Conservation (phyloP, 2,797 vertebrate genomes). For the Darevskia mixta region DNA sequence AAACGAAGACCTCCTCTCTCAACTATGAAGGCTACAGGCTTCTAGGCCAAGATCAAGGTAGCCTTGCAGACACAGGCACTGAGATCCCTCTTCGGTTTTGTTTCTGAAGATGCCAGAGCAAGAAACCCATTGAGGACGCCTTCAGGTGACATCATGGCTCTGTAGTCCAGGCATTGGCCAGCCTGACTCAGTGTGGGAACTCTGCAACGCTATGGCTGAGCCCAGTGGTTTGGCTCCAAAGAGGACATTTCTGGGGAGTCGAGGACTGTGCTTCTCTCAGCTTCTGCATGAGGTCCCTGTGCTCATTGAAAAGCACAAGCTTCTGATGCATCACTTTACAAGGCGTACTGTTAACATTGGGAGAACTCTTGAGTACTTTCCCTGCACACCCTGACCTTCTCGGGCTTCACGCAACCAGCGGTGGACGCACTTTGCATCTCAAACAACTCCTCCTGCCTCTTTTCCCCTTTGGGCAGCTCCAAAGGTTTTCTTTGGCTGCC, state of each 20-base stretch:
- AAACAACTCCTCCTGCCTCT: not conserved
- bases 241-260: not conserved
- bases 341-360: not conserved
- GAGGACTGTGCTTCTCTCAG: not conserved
- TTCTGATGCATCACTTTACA: no score
- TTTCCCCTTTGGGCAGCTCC: not conserved
- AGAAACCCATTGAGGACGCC: not conserved
- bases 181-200: not conserved
- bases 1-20: not conserved
- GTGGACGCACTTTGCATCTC: not conserved
- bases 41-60: not conserved
- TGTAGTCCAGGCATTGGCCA: not conserved
- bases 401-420: not conserved
- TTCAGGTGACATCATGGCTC: not conserved
- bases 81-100: not conserved
- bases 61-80: not conserved
- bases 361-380: not conserved
- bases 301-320: not conserved
- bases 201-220: not conserved
- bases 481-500: not conserved
- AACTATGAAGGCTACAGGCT: fast-evolving
- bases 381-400: not conserved
- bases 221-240: not conserved
- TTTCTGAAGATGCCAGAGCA: not conserved
- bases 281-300: no score